These are phyloP conservation scores for Rhadinocentrus ornatus DNA, from an alignment of 2,797 vertebrate genomes.

Conservation along the genomic window DNA sequence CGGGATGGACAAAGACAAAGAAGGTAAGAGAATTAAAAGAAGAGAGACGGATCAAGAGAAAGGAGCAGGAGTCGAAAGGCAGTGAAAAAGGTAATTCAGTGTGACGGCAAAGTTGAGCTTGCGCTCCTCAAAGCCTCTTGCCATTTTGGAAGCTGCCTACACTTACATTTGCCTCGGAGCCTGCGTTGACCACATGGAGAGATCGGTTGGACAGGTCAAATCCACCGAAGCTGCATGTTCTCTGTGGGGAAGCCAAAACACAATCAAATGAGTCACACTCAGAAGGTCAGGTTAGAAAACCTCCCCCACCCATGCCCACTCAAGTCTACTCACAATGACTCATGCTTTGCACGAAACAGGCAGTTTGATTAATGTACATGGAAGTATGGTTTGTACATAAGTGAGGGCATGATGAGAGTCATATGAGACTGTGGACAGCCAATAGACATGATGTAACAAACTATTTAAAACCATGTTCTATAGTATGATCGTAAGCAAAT, in stretches of 20 bases:
- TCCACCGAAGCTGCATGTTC: constrained; percentile 98
- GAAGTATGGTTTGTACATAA: constrained; percentile 47
- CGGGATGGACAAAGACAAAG: no score
- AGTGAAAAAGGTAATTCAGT: constrained; percentile 17
- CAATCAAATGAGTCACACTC: constrained; percentile 58
- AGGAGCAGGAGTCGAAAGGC: constrained; percentile 9
- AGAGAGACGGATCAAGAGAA: background rate
- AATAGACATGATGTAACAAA: constrained; percentile 68
- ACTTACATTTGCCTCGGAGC: constrained; percentile 89
- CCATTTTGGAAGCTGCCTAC: constrained; percentile 3
- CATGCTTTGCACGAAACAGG: constrained; percentile 77
- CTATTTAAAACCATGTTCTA: constrained; percentile 34
- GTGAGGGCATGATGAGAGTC: constrained; percentile 64
- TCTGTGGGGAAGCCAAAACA: constrained; percentile 80
- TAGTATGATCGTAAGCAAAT: constrained; percentile 32
- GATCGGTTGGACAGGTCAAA: constrained; percentile 97
- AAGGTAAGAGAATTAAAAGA: background rate
- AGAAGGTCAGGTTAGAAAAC: constrained; percentile 24
- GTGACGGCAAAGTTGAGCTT: constrained; percentile 7
- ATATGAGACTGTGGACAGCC: constrained; percentile 64
- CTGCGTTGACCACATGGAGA: constrained; percentile 88
- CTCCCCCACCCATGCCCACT: constrained; percentile 43
- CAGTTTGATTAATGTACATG: constrained; percentile 68
- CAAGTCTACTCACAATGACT: constrained; percentile 70
- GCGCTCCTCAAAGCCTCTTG: background rate